A percentile compares a stretch with the other conserved stretches of the same genome.
These are phyloP conservation scores for Agrotis ipsilon DNA, from an alignment of 2,888 invertebrate genomes.

Conservation along the genomic window DNA sequence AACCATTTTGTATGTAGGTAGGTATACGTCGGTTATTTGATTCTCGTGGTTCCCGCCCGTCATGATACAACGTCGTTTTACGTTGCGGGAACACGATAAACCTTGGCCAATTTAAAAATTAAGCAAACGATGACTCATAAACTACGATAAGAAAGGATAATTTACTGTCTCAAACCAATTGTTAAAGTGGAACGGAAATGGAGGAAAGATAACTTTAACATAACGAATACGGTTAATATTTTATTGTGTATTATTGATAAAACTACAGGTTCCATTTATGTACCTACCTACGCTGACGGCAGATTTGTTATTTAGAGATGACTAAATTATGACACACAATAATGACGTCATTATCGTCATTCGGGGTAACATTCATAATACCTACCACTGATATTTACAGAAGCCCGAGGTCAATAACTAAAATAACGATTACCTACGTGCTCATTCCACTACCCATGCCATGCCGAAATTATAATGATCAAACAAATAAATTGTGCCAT, in stretches of 20 bases:
- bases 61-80: constrained; percentile 18
- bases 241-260: constrained; percentile 17
- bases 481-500: constrained; percentile 31
- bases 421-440: constrained; percentile 68
- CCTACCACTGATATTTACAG: constrained; percentile 62
- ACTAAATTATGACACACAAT: constrained; percentile 58
- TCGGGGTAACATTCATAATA: constrained; percentile 54
- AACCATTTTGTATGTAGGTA: constrained; percentile 31
- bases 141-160: constrained; percentile 33
- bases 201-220: constrained; percentile 26
- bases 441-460: constrained; percentile 25
- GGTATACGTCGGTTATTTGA: constrained; percentile 35
- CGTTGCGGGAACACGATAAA: constrained; percentile 24
- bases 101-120: constrained; percentile 43
- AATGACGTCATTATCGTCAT: constrained; percentile 53
- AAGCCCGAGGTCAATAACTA: constrained; percentile 63
- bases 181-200: constrained; percentile 53
- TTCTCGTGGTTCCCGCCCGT: constrained; percentile 41
- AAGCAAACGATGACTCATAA: constrained; percentile 34
- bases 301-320: constrained; percentile 70
- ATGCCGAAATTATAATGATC: constrained; percentile 44
- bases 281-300: constrained; percentile 14
- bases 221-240: constrained; percentile 6
- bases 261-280: constrained; percentile 11
- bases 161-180: constrained; percentile 45